Evolutionary conservation across 1,140 invertebrate species (phyloP).

Genomic region (Drosophila suzukii): DNA sequence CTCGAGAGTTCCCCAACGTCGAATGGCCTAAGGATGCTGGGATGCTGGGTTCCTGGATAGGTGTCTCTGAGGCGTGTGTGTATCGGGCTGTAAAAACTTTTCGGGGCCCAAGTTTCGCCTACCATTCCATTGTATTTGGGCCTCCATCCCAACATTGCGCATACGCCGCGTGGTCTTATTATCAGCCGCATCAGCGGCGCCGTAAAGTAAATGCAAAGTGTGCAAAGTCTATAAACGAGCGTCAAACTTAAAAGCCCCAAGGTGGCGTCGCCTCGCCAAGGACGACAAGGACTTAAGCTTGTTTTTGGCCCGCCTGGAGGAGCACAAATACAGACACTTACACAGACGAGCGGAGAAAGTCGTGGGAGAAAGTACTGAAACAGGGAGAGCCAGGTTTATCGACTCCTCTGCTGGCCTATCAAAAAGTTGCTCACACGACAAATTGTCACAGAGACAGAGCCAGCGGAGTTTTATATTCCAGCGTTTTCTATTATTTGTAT

Average conservation of each 20-base stretch:
- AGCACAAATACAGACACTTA: conserved; percentile 9
- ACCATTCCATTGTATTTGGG: conserved; percentile 31
- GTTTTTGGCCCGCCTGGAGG: conserved; percentile 23
- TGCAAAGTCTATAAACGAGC: conserved; percentile 83
- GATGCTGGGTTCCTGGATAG: conserved; percentile 12
- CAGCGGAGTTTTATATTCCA: conserved; percentile 59
- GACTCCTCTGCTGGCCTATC: conserved; percentile 54
- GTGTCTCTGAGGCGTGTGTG: conserved; percentile 61
- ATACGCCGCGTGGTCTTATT: conserved; percentile 77
- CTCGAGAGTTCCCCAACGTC: conserved; percentile 1
- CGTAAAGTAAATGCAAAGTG: conserved; percentile 82
- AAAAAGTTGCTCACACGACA: conserved; percentile 79
- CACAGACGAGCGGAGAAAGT: not conserved
- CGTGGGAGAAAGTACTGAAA: not conserved
- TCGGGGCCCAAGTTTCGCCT: conserved; percentile 46
- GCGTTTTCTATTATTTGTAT: conserved; percentile 77
- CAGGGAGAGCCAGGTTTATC: conserved; percentile 58
- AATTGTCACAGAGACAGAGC: conserved; percentile 60
- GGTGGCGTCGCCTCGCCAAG: conserved; percentile 70
- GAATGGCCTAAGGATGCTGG: conserved; percentile 31
- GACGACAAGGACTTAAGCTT: conserved; percentile 62
- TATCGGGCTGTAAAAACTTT: conserved; percentile 78
- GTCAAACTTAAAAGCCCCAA: conserved; percentile 80
- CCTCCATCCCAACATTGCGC: conserved; percentile 51
- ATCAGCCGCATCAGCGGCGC: conserved; percentile 79